These are phyloP conservation scores for Channallabes apus DNA, from an alignment of 2,797 vertebrate species.

Conservation along the genomic window DNA sequence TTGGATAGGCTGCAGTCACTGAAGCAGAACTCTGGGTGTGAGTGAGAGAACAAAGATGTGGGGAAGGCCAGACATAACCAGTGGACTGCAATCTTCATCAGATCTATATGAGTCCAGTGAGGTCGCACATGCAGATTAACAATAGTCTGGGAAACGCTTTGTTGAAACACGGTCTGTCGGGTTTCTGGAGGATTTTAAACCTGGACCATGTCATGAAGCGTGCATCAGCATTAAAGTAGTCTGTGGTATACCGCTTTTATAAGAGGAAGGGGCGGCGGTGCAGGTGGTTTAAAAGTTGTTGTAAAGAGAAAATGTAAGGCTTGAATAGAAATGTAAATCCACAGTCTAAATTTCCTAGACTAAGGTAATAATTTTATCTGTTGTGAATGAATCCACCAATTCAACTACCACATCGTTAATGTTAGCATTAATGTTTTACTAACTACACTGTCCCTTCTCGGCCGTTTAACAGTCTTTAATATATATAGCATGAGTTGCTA, in stretches of 20 bases:
- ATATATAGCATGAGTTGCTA: neutral
- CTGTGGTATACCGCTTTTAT: slow-evolving; percentile 34
- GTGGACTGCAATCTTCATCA: slow-evolving; percentile 3
- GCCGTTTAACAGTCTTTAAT: neutral
- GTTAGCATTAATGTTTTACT: neutral
- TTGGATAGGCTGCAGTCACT: neutral
- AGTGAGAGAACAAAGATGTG: neutral
- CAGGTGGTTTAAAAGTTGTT: neutral
- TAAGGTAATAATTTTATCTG: neutral
- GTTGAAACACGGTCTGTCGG: neutral
- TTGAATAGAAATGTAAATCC: neutral
- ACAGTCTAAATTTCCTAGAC: neutral
- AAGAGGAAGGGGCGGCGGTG: neutral
- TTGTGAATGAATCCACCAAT: neutral
- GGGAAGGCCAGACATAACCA: neutral
- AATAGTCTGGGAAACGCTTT: slow-evolving; percentile 7
- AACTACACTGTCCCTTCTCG: neutral
- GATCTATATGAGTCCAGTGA: slow-evolving; percentile 10
- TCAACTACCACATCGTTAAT: neutral
- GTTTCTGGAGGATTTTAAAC: slow-evolving; percentile 23
- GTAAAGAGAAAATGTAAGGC: neutral
- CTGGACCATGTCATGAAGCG: neutral
- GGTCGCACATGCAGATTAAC: neutral
- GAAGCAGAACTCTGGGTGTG: neutral
- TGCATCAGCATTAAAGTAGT: slow-evolving; percentile 11